phyloP scores from a whole-genome alignment of 2,113 vertebrate genomes.

The Periophthalmus modestus region DNA sequence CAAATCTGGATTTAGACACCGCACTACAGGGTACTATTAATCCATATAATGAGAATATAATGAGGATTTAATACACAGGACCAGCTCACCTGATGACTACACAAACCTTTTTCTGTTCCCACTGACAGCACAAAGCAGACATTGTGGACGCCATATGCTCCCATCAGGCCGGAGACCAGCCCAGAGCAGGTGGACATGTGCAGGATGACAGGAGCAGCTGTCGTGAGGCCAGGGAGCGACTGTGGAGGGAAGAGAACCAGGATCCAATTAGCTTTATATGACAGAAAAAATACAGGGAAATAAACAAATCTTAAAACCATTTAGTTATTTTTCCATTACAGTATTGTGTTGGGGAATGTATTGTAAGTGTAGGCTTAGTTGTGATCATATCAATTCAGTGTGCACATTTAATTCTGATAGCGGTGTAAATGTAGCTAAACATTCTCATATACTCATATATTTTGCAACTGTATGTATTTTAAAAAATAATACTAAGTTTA shows the following conservation, averaged over 20 bases:
- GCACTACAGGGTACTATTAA: slow-evolving; percentile 46
- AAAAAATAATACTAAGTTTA: slow-evolving; percentile 4
- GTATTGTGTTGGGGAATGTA: background rate
- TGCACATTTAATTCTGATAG: too few relatives aligned
- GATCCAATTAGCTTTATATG: slow-evolving; percentile 14
- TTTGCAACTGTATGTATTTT: background rate
- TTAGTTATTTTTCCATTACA: background rate
- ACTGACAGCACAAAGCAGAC: slow-evolving; percentile 34
- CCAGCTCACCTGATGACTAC: slow-evolving; percentile 64
- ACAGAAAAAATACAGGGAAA: background rate
- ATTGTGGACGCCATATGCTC: slow-evolving; percentile 66
- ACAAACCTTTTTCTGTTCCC: slow-evolving; percentile 52
- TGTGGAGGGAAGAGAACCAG: slow-evolving; percentile 9
- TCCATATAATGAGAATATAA: slow-evolving; percentile 57
- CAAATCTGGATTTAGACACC: slow-evolving; percentile 20
- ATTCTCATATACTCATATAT: too few relatives aligned
- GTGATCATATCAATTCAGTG: too few relatives aligned
- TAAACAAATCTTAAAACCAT: background rate
- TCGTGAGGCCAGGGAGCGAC: slow-evolving; percentile 20
- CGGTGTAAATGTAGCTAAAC: too few relatives aligned
- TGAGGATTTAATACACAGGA: slow-evolving; percentile 51
- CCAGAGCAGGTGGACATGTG: slow-evolving; percentile 60
- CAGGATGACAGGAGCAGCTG: slow-evolving; percentile 43
- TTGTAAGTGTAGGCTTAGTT: too few relatives aligned
- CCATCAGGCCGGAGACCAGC: slow-evolving; percentile 54